Evolutionary conservation across 2,888 invertebrate species (phyloP).

Genomic region (Synergus gifuensis): DNA sequence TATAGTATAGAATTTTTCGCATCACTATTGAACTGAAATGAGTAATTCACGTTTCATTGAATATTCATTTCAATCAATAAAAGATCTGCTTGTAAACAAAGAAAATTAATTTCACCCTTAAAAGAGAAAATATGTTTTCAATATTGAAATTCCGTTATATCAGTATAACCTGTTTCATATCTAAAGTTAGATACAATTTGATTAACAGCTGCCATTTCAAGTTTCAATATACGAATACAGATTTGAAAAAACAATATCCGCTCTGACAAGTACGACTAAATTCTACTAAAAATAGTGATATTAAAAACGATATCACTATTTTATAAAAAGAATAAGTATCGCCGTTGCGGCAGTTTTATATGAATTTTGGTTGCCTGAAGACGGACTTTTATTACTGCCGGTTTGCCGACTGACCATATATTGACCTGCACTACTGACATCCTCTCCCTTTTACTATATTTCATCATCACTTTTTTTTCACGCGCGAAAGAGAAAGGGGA

Average conservation of each 20-base stretch:
- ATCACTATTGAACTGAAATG: not conserved
- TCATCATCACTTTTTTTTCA: not conserved
- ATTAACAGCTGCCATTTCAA: not conserved
- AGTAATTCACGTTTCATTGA: not conserved
- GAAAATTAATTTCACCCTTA: too few species aligned
- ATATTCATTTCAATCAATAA: constrained; percentile 1
- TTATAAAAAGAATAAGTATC: too few species aligned
- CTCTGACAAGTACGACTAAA: constrained; percentile 11
- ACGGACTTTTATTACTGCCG: too few species aligned
- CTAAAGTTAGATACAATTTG: not conserved
- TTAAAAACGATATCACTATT: not conserved
- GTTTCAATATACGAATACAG: constrained; percentile 19
- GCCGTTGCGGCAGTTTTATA: too few species aligned
- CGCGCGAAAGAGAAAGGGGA: too few species aligned
- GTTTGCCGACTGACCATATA: not conserved
- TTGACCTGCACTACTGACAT: too few species aligned
- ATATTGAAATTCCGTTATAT: not conserved
- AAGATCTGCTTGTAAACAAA: too few species aligned
- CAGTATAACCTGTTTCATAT: not conserved
- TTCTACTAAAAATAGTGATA: not conserved
- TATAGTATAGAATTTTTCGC: too few species aligned
- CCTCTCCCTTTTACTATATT: too few species aligned
- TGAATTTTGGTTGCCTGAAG: not conserved
- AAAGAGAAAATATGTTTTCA: too few species aligned
- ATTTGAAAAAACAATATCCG: not conserved